Evolutionary conservation across 2,113 vertebrate genomes (phyloP).

Genomic region (Tragelaphus imberbis): DNA sequence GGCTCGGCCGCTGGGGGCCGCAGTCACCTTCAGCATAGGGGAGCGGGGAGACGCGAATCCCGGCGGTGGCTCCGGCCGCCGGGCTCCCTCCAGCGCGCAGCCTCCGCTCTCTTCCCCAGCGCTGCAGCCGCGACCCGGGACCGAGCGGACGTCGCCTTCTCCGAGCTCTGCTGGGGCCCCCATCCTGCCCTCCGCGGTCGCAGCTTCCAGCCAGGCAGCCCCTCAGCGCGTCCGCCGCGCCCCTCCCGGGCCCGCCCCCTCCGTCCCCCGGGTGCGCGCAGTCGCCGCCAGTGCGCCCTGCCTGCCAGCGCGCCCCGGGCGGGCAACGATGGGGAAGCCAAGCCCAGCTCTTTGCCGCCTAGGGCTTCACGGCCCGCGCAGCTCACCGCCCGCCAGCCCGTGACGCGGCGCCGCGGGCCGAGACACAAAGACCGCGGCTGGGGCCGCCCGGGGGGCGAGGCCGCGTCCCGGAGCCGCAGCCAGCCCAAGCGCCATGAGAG

Average conservation of each 20-base stretch:
- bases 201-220: constrained; percentile 39
- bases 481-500: constrained; percentile 68
- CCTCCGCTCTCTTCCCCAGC: background rate
- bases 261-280: background rate
- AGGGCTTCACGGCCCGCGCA: background rate
- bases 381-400: background rate
- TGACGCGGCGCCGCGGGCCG: constrained; percentile 33
- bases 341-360: background rate
- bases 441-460: background rate
- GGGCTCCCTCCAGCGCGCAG: constrained; percentile 4
- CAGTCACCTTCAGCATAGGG: constrained; percentile 55
- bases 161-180: background rate
- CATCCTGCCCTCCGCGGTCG: background rate
- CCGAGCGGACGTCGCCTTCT: background rate
- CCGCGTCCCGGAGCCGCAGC: background rate
- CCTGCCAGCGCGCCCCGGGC: background rate
- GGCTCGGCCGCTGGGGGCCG: constrained; percentile 37
- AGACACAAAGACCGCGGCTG: constrained; percentile 42
- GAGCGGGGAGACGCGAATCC: background rate
- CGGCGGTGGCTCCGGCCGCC: background rate
- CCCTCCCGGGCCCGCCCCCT: constrained; percentile 3
- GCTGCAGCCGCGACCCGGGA: background rate
- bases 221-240: background rate
- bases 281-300: background rate
- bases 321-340: background rate